Evolutionary conservation across 2,888 invertebrate genomes (phyloP), one percentile per base, ranked within the genome.

Genomic region (Amitus sp.): DNA sequence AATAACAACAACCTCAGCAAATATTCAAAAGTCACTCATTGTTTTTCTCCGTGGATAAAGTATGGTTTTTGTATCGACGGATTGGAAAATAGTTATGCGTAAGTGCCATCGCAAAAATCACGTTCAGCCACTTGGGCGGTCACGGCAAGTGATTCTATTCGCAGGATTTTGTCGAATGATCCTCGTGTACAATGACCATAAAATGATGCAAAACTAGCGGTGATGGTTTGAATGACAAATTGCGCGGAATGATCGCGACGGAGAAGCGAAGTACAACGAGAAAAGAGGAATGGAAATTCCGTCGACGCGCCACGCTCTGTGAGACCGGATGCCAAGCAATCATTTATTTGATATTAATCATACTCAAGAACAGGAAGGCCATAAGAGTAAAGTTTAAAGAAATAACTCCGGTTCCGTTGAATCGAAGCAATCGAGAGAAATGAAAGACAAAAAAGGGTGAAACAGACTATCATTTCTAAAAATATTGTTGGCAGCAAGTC

Each of bases 281-380:
- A 65, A 66, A 59, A 59, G 59, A 67, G 66, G 69, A 71, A 68
- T 68, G 68, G 66, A 64, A 66, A 66, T 66, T 64, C 49, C 68
- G 58, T 66, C 60, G 67, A 62, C 61, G 62, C 66, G 63, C 71
- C 62, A 67, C 67, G 71, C 60, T 66, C 72, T 76, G 76, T 77
- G 78, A 66, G 80, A 79, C 79, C 80, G 81, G 81, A 81, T 80
- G 80, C 69, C 70, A 68, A 64, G 76, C 74, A 80, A 79, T 80
- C 77, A 78, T 80, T 81, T 77, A 78, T 80, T 81, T 77, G 75
- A 79, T 80, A 80, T 81, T 78, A 80, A 80, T 81, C 77, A 77
- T 73, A 70, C 70, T 69, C 66, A 68, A 71, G 73, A 52, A 67
- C 76, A 78, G 79, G 74, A 79, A 78, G 74, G 72, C 65, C 61